Evolutionary conservation across 1,140 invertebrate species (phyloP).

Genomic region (Oedothorax gibbosus): DNA sequence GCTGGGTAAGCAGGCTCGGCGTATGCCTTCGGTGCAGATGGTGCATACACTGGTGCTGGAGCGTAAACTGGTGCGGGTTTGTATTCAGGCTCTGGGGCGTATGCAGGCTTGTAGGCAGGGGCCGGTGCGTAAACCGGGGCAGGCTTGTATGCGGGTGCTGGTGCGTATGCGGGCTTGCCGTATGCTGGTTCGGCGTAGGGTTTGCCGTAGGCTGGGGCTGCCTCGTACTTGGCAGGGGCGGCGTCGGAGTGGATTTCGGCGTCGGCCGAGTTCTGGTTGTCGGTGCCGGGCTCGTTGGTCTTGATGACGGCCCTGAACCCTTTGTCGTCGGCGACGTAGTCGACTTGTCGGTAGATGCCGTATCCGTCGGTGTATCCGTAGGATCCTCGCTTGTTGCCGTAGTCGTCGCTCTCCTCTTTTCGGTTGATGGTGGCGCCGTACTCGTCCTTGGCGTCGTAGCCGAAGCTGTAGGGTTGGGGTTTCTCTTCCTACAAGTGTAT

Average conservation of each 20-base stretch:
- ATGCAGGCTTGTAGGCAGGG: slow-evolving; percentile 22
- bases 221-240: slow-evolving; percentile 40
- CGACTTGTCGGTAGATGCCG: slow-evolving; percentile 54
- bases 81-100: slow-evolving; percentile 35
- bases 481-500: slow-evolving; percentile 35
- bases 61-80: slow-evolving; percentile 36
- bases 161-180: slow-evolving; percentile 19
- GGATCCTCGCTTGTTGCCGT: slow-evolving; percentile 52
- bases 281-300: slow-evolving; percentile 62
- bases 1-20: slow-evolving; percentile 14
- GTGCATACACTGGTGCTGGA: slow-evolving; percentile 11
- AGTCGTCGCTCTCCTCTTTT: slow-evolving; percentile 54
- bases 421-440: slow-evolving; percentile 55
- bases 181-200: slow-evolving; percentile 14
- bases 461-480: slow-evolving; percentile 60
- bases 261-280: slow-evolving; percentile 58
- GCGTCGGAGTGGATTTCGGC: slow-evolving; percentile 55
- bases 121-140: slow-evolving; percentile 18
- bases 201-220: slow-evolving; percentile 31
- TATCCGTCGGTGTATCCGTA: slow-evolving; percentile 60
- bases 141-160: slow-evolving; percentile 38
- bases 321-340: slow-evolving; percentile 58
- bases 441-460: slow-evolving; percentile 59
- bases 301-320: slow-evolving; percentile 58
- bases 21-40: slow-evolving; percentile 11